Conservation (phyloP, 2,113 vertebrate genomes). For the Cyrtonyx montezumae region DNA sequence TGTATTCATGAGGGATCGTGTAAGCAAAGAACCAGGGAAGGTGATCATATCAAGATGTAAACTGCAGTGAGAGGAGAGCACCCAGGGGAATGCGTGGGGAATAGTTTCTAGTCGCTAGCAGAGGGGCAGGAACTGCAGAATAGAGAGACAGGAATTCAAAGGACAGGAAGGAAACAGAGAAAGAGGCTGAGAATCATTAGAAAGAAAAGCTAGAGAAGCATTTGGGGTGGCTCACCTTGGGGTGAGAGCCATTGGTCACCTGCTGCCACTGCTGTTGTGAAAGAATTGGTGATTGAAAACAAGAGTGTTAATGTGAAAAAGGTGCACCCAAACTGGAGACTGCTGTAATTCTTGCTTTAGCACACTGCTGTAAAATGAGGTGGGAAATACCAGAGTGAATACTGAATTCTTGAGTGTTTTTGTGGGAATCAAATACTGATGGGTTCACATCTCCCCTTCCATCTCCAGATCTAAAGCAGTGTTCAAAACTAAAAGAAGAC, state of each 20-base stretch:
- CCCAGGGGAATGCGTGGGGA: not conserved
- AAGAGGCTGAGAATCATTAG: not conserved
- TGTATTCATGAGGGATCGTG: not conserved
- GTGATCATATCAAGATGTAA: constrained; percentile 10
- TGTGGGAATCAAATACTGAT: not conserved
- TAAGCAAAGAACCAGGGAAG: not conserved
- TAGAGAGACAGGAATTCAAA: not conserved
- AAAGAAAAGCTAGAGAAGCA: not conserved
- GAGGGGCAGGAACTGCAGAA: not conserved
- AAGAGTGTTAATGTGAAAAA: not conserved
- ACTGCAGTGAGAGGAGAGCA: not conserved
- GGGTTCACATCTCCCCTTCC: not conserved
- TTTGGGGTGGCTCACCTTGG: not conserved
- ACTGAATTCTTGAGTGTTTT: not conserved
- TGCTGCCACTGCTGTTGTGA: not conserved
- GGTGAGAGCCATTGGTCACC: not conserved
- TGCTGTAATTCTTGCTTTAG: not conserved
- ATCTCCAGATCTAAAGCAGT: not conserved
- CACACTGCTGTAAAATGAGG: not conserved
- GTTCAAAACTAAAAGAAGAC: not conserved
- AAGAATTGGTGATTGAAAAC: not conserved
- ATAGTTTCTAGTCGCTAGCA: not conserved
- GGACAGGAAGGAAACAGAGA: not conserved
- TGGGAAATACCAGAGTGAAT: not conserved
- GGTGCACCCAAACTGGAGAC: not conserved